Base-by-base conservation (phyloP, 2,797 vertebrate species). In the Enteromius anoplus region DNA sequence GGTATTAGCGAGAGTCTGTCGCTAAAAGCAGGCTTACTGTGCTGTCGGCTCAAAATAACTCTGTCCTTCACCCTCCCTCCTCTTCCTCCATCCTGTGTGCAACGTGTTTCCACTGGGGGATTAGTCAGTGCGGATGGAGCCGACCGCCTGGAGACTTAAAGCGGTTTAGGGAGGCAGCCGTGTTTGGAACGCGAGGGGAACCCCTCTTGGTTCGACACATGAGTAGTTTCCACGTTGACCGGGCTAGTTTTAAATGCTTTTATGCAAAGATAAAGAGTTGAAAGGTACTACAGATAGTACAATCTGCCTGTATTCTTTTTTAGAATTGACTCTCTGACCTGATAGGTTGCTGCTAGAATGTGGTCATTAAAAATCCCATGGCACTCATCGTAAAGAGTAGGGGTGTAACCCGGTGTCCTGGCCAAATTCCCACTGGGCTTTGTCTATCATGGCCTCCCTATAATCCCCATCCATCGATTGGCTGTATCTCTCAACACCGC, bases 1-100 rank as follows among this genome's bases (percentile, higher is more conserved):
- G 83, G 83, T 85, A 85, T 87, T 88, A 88, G 83, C 69, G 78
- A 84, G 62, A 86, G 80, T 65, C 83, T 82, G 88, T 85, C 81
- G 77, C 80, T 90, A 81, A 85, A 87, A 78, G 73, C 84, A 87
- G 86, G 88, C 86, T 91, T 89, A 87, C 83, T 65, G 78, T 77
- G 71, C 80, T 82, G 81, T 51, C 78, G 23, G 84, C 84, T 72
- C 49, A 85, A 90, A 91, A 89, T 89, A 87, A 86, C 85, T 82
- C 71, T 84, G 80, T 75, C 83, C 85, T 78, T 84, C 77, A 78
- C 82, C 75, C 88, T 69, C 75, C 78, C 76, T 86, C 80, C 47
- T 84, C 84, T 71, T 85, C 84, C 82, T 80, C 84, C 70, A 55
- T 76, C 75, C 81, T 78, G 72, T 62, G 37, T 81, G 75, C 58